Evolutionary conservation across 1,140 invertebrate genomes (phyloP).

Genomic region (Oppia nitens): DNA sequence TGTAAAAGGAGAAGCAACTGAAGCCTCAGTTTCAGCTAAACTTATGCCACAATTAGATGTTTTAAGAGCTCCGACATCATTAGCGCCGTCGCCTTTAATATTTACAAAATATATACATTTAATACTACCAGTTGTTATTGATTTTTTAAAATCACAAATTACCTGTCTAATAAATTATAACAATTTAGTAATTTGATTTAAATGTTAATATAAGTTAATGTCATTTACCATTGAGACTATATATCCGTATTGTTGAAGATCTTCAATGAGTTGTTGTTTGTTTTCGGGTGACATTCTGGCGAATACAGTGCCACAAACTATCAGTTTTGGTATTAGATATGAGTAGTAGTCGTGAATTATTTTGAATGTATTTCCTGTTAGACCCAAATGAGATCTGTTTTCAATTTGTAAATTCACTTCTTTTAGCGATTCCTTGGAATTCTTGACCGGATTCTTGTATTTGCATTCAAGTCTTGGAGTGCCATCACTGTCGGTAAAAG

Average conservation of each 20-base stretch:
- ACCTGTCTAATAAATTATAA: too few species aligned
- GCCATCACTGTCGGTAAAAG: conserved; percentile 8
- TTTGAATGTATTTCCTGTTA: conserved; percentile 58
- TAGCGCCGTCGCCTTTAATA: conserved; percentile 86
- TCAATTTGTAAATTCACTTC: background rate
- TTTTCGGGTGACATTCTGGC: conserved; percentile 92
- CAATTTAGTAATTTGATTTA: too few species aligned
- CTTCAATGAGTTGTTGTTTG: conserved; percentile 78
- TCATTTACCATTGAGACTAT: conserved; percentile 79
- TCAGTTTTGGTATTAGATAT: conserved; percentile 46
- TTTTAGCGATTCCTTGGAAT: background rate
- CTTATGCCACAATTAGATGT: conserved; percentile 50
- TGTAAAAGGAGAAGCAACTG: conserved; percentile 92
- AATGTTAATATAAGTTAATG: too few species aligned
- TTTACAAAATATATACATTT: too few species aligned
- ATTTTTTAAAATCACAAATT: too few species aligned
- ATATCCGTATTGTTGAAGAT: conserved; percentile 57
- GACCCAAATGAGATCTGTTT: conserved; percentile 47
- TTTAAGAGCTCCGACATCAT: conserved; percentile 61
- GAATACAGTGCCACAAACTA: conserved; percentile 69
- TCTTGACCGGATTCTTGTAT: background rate
- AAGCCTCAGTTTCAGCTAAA: conserved; percentile 83
- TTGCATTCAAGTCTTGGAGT: background rate
- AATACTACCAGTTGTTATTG: too few species aligned
- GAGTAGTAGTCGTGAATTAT: conserved; percentile 53